Base-by-base conservation (phyloP, 2,113 vertebrate genomes). In the Oreochromis niloticus region DNA sequence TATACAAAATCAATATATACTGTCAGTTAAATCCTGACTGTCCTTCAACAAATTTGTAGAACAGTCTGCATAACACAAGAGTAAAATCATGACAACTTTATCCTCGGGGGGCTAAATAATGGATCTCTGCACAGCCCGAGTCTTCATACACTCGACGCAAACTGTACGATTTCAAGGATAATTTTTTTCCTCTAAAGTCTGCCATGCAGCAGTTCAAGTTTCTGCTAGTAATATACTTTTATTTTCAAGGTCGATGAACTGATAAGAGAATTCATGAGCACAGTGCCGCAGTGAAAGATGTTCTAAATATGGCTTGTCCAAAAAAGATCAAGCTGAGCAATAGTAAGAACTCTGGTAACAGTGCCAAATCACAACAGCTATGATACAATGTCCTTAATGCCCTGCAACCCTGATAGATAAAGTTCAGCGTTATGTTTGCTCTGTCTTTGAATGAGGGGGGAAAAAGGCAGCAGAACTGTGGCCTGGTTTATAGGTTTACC, bases 401-500 rank as follows among this genome's bases (percentile, higher is more conserved):
- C 71, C 87, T 8, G 8, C 32, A 91, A 83, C 91, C 59, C 79
- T 81, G 75, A 79, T 84, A 78, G 88, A 86, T 85, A 66, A 84
- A 90, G 83, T 90, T 89, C 80, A 90, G 36, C 12, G 5, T 73
- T 84, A n/a, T 83, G 79, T 91, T 85, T 89, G 78, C 84, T 87
- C 57, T 87, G 73, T 78, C 78, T 91, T 81, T 89, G 84, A 91
- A 48, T 80, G 83, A 79, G 89, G 83, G 80, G 82, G 39, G 9
- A 0, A 52, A 80, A 88, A 92, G 55, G 75, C 90, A 82, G 80
- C 82, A 82, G 87, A 66, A 94, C 88, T 68, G 56, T 89, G 90
- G 87, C 89, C 93, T 93, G 92, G 85, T 94, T 94, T 91, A 88
- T 87, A 89, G 86, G 87, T 87, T 93, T 88, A 83, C 87, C 82